Evolutionary conservation across 2,113 vertebrate species (phyloP).

Genomic region (Nycticorax nycticorax): DNA sequence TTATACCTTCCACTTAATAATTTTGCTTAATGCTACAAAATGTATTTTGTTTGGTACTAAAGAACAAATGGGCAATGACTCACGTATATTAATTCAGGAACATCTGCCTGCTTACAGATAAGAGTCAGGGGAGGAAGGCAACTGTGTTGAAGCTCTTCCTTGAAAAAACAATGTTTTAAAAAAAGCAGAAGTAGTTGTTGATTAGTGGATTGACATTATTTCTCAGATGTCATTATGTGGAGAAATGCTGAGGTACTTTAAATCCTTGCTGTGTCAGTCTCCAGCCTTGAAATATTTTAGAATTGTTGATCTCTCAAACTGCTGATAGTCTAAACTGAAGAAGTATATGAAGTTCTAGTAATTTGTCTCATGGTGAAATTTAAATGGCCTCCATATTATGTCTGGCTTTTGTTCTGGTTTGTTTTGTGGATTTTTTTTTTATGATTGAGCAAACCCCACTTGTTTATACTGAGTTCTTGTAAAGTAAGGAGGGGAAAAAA

Average conservation of each 20-base stretch:
- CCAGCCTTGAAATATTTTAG: constrained; percentile 5
- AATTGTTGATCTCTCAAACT: background rate
- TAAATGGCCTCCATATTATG: background rate
- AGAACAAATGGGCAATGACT: constrained; percentile 46
- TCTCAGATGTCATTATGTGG: constrained; percentile 27
- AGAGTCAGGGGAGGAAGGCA: constrained; percentile 22
- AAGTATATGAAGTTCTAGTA: background rate
- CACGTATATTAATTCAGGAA: constrained; percentile 64
- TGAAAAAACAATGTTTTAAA: constrained; percentile 6
- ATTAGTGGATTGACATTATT: constrained; percentile 46
- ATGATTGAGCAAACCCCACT: background rate
- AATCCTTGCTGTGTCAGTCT: background rate
- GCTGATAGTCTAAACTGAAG: constrained; percentile 14
- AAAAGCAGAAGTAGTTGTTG: background rate
- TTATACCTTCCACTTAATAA: constrained; percentile 1
- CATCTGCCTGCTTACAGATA: constrained; percentile 71
- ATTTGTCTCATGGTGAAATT: constrained; percentile 12
- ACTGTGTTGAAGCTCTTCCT: background rate
- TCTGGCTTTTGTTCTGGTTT: background rate
- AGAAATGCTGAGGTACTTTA: constrained; percentile 13
- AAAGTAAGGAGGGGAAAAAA: background rate
- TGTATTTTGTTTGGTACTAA: constrained; percentile 41
- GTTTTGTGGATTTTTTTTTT: background rate
- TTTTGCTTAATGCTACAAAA: constrained; percentile 39
- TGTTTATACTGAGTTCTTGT: background rate